phyloP scores from a whole-genome alignment of 2,797 vertebrate species.

The Labroides dimidiatus region DNA sequence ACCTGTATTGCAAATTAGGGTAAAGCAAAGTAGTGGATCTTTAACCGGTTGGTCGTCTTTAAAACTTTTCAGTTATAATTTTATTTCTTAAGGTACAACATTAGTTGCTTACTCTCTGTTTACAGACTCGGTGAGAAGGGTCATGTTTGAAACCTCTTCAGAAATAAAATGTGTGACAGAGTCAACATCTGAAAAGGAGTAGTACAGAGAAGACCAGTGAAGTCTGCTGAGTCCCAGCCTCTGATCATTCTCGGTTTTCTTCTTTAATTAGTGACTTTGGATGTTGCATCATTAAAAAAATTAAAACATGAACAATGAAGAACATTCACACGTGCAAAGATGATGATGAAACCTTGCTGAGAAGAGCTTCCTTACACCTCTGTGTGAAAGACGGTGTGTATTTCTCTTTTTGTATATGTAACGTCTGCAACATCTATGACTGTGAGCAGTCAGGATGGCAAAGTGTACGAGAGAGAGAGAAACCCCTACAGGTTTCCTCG shows the following conservation, averaged over 20 bases:
- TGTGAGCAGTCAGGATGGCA: constrained; percentile 12
- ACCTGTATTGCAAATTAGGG: not conserved
- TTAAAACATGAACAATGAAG: constrained; percentile 11
- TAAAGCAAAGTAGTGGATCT: not conserved
- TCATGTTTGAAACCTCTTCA: not conserved
- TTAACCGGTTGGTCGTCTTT: not conserved
- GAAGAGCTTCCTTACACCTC: constrained; percentile 38
- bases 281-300: not conserved
- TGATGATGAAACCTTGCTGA: constrained; percentile 44
- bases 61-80: not conserved
- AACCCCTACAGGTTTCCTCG: not conserved
- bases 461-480: constrained; percentile 1
- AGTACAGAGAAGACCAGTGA: not conserved
- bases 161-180: not conserved
- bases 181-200: not conserved
- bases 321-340: constrained; percentile 37
- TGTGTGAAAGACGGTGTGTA: constrained; percentile 33
- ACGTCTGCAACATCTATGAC: not conserved
- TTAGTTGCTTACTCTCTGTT: not conserved
- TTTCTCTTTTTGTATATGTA: constrained; percentile 26
- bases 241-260: not conserved
- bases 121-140: not conserved
- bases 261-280: not conserved
- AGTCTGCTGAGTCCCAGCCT: not conserved
- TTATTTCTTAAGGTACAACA: not conserved